Evolutionary conservation across 2,888 invertebrate species (phyloP).

Genomic region (Phalangium opilio): DNA sequence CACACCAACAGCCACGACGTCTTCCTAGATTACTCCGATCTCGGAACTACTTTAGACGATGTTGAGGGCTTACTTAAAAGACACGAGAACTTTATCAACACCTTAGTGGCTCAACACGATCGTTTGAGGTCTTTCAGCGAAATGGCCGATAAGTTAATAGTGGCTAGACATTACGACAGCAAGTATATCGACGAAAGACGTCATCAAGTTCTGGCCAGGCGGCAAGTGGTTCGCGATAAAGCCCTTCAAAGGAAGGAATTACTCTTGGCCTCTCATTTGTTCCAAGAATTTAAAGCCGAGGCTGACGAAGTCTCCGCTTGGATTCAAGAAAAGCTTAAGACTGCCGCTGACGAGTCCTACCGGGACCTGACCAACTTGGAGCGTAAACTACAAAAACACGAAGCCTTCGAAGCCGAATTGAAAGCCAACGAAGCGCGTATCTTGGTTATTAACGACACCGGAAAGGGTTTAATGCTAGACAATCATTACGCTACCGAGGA

Average conservation of each 20-base stretch:
- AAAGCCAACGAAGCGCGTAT: slow-evolving; percentile 86
- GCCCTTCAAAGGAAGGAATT: slow-evolving; percentile 56
- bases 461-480: slow-evolving; percentile 53
- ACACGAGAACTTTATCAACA: slow-evolving; percentile 84
- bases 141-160: slow-evolving; percentile 62
- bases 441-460: slow-evolving; percentile 61
- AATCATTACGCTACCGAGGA: slow-evolving; percentile 50
- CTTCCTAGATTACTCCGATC: slow-evolving; percentile 70
- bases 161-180: slow-evolving; percentile 60
- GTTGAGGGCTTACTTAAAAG: slow-evolving; percentile 82
- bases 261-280: slow-evolving; percentile 67
- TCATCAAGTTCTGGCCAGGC: slow-evolving; percentile 54
- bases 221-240: slow-evolving; percentile 49
- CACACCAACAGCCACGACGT: slow-evolving; percentile 84
- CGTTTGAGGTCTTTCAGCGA: slow-evolving; percentile 65
- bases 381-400: slow-evolving; percentile 84
- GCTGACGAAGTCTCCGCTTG: slow-evolving; percentile 69
- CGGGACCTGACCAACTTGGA: slow-evolving; percentile 76
- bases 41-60: slow-evolving; percentile 75
- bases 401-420: slow-evolving; percentile 88
- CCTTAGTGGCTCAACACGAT: slow-evolving; percentile 82
- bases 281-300: slow-evolving; percentile 82
- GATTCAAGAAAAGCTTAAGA: slow-evolving; percentile 80
- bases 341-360: slow-evolving; percentile 83
- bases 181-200: slow-evolving; percentile 48